These are phyloP conservation scores for Hylomyscus alleni DNA, from an alignment of 2,797 vertebrate species.

Conservation along the genomic window DNA sequence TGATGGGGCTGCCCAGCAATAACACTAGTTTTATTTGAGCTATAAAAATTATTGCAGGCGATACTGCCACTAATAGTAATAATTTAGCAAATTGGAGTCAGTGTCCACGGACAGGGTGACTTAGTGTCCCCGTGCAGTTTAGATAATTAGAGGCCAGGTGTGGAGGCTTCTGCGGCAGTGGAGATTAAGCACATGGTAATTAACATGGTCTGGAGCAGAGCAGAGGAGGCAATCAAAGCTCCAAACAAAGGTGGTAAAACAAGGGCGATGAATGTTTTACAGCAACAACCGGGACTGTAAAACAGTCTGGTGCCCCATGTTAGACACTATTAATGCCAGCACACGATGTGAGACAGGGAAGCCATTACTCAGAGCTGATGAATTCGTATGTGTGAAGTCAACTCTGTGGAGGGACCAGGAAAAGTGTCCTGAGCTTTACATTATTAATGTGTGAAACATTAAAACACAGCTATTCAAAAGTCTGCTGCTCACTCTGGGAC, in stretches of 20 bases:
- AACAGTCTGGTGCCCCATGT: constrained; percentile 23
- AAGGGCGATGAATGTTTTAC: constrained; percentile 71
- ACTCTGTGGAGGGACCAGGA: not conserved
- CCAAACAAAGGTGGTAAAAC: constrained; percentile 69
- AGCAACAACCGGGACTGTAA: constrained; percentile 67
- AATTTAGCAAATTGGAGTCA: constrained; percentile 67
- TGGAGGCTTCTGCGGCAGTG: constrained; percentile 11
- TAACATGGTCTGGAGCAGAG: constrained; percentile 53
- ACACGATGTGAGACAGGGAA: not conserved
- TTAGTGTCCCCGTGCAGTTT: not conserved
- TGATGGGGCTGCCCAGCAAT: not conserved
- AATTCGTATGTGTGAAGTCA: not conserved
- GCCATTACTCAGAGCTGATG: constrained; percentile 40
- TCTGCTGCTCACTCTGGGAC: not conserved
- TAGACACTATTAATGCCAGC: not conserved
- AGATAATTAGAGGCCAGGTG: constrained; percentile 54
- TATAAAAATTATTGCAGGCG: constrained; percentile 74
- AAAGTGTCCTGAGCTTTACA: not conserved
- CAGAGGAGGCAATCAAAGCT: constrained; percentile 60
- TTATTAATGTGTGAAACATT: not conserved
- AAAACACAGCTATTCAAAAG: constrained; percentile 51
- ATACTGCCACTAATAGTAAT: constrained; percentile 69
- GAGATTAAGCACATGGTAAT: constrained; percentile 57
- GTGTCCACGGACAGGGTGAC: not conserved
- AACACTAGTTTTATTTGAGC: constrained; percentile 65